Evolutionary conservation across 2,797 vertebrate genomes (phyloP), one percentile per base, ranked within the genome.

Genomic region (Betta splendens): DNA sequence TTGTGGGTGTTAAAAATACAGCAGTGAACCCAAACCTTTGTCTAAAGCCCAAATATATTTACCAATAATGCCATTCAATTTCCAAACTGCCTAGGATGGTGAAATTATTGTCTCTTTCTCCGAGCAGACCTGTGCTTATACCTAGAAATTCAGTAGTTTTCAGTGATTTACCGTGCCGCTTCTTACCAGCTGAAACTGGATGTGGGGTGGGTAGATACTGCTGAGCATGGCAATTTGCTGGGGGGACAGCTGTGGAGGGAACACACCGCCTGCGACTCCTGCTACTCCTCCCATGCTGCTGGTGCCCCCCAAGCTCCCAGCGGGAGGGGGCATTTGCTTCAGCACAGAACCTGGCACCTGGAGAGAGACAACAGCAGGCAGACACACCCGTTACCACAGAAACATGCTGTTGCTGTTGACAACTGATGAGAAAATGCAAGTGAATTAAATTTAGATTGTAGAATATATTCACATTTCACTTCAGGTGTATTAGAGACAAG

Each of bases 151-250:
- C 29, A n/a, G 46, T 53, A n/a, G 18, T 11, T 29, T 64, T 57
- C 15, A 64, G 39, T 60, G 8, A 39, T 10, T 15, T 31, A 9
- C 1, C 15, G 37, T 16, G 49, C 36, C 44, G 50, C 9, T 72
- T 74, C 91, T 94, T 87, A 99, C 97, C 94, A 99, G 91, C 80
- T 99, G 97, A 86, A 99, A 97, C 88, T 99, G 97, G 76, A 97
- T 94, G 70, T 98, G 96, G 63, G 95, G 97, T n/a, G 96, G 97
- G 61, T 93, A 93, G 85, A 99, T 96, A 89, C 95, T 95, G 94
- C 95, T 98, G 89, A 99, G 94, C 96, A 99, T 97, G 85, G 97
- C 96, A 66, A 99, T 94, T 81, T 99, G 97, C 80, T 99, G 97
- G 42, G 97, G 96, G 82, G 97, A 98, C 84, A 99, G 93, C 90